These are phyloP conservation scores for Florisuga fusca DNA, from an alignment of 2,797 vertebrate species.

Conservation along the genomic window DNA sequence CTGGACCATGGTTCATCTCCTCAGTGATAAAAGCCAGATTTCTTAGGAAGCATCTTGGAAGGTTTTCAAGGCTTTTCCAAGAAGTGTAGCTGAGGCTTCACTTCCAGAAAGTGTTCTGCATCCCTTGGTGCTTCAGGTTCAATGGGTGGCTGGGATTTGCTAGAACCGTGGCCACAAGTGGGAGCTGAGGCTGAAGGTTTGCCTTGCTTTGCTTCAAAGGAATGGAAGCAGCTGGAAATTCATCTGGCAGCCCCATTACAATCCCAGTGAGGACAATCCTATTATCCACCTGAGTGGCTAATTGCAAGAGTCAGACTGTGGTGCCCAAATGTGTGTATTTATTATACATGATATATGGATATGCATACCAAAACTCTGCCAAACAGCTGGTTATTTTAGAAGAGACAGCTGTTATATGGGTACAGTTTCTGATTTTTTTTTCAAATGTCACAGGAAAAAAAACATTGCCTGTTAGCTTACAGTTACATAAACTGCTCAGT, in stretches of 20 bases:
- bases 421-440: background rate
- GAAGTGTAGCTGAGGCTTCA: background rate
- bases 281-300: conserved; percentile 51
- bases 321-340: background rate
- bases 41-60: background rate
- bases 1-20: background rate
- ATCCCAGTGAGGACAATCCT: conserved; percentile 27
- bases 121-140: background rate
- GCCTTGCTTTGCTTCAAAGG: background rate
- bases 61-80: background rate
- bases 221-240: conserved; percentile 34
- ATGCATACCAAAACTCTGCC: background rate
- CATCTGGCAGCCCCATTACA: background rate
- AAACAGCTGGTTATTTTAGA: conserved; percentile 43
- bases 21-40: background rate
- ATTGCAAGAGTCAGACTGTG: conserved; percentile 3
- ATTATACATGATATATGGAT: background rate
- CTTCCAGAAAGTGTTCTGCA: background rate
- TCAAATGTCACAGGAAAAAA: conserved; percentile 54
- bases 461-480: background rate
- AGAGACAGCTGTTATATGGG: conserved; percentile 53
- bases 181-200: background rate
- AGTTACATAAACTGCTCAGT: background rate
- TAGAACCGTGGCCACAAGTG: background rate
- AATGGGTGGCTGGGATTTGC: background rate